phyloP scores from a whole-genome alignment of 2,113 vertebrate genomes.

The Edolisoma coerulescens region DNA sequence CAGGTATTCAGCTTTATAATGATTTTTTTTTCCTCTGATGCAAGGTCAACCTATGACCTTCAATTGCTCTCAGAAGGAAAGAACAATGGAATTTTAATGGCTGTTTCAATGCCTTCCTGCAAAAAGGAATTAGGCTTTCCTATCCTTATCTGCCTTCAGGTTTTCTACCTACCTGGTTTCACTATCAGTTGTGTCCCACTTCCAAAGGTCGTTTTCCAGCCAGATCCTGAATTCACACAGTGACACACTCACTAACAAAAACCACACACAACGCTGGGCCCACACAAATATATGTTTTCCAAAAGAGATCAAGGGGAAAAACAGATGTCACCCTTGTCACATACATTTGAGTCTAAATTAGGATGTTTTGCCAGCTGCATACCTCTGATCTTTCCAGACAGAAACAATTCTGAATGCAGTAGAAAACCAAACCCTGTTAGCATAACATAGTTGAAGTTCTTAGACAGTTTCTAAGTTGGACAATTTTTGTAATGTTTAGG shows the following conservation, averaged over 20 bases:
- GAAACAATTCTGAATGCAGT: neutral
- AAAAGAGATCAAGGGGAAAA: neutral
- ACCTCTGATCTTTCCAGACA: neutral
- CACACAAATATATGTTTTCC: neutral
- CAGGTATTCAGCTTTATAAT: conserved; percentile 26
- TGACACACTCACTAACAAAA: neutral
- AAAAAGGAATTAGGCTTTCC: neutral
- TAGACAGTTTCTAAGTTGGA: neutral
- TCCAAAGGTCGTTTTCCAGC: neutral
- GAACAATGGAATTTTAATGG: neutral
- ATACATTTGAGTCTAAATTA: neutral
- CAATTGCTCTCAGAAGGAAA: neutral
- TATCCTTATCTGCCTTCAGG: neutral
- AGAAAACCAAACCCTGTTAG: neutral
- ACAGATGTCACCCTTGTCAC: neutral
- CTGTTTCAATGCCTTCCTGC: neutral
- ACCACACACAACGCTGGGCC: neutral
- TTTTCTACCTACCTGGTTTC: conserved; percentile 1
- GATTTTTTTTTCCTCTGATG: neutral
- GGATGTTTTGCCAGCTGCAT: neutral
- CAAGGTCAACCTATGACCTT: neutral
- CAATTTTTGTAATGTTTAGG: neutral
- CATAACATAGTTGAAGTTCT: accelerated
- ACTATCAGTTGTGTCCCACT: neutral
- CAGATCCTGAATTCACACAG: neutral